Percentiles rank a stretch among this genome's conserved stretches.
phyloP scores from a whole-genome alignment of 2,797 vertebrate species.

The Coilia nasus region DNA sequence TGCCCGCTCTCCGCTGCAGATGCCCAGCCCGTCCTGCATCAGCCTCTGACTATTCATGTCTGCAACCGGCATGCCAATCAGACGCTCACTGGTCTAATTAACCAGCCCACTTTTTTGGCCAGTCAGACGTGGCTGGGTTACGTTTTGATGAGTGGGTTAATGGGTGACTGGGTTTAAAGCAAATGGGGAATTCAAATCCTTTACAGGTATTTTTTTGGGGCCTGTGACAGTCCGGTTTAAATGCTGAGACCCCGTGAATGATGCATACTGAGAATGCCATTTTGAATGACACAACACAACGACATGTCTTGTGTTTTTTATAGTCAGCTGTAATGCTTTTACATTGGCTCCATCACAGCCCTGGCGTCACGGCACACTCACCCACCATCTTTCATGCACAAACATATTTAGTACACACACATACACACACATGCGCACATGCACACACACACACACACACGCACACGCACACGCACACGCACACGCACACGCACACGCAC shows the following conservation, averaged over 20 bases:
- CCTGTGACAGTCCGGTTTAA: neutral
- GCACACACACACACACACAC: no score
- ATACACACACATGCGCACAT: no score
- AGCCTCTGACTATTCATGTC: slow-evolving; percentile 32
- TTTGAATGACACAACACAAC: no score
- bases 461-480: neutral
- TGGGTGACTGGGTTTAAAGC: neutral
- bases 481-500: slow-evolving; percentile 30
- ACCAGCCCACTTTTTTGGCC: neutral
- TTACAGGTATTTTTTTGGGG: no score
- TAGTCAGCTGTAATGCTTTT: slow-evolving; percentile 47
- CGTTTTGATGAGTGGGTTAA: neutral
- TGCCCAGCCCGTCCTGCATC: slow-evolving; percentile 10
- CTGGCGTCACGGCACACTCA: slow-evolving; percentile 64
- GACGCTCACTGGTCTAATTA: neutral
- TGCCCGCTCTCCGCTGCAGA: neutral
- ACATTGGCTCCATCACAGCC: slow-evolving; percentile 61
- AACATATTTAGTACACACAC: neutral
- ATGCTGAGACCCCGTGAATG: neutral
- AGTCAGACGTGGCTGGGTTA: neutral
- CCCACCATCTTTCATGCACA: slow-evolving; percentile 30
- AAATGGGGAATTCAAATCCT: neutral
- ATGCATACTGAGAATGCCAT: neutral
- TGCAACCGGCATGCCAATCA: slow-evolving; percentile 36
- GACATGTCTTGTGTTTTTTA: neutral